Evolutionary conservation across 2,797 vertebrate genomes (phyloP).

Genomic region (Poeciliopsis gracilis): DNA sequence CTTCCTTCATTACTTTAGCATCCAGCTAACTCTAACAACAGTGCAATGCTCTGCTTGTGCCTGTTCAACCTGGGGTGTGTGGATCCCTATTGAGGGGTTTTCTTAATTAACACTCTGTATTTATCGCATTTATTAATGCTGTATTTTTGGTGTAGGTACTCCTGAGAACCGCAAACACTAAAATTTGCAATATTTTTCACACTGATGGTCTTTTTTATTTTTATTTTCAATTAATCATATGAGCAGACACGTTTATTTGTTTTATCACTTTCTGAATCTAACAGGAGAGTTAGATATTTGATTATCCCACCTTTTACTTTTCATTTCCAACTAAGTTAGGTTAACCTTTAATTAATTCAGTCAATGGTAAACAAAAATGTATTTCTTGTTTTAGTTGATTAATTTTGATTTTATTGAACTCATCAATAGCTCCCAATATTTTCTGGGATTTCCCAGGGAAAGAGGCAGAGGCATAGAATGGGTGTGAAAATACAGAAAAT

Average conservation of each 20-base stretch:
- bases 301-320: background rate
- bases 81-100: conserved; percentile 17
- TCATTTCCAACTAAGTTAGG: background rate
- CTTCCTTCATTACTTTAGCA: conserved; percentile 32
- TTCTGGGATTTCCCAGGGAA: background rate
- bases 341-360: background rate
- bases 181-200: background rate
- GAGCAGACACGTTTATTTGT: background rate
- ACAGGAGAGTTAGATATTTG: background rate
- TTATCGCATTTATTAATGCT: background rate
- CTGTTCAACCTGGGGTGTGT: conserved; percentile 23
- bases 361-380: background rate
- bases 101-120: conserved; percentile 13
- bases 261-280: background rate
- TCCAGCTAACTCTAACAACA: conserved; percentile 39
- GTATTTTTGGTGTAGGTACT: background rate
- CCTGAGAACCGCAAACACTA: background rate
- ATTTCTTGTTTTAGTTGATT: no score
- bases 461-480: background rate
- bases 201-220: background rate
- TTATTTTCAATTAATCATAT: background rate
- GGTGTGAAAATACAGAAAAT: background rate
- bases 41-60: conserved; percentile 29
- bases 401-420: background rate
- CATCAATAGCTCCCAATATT: background rate